Base-by-base conservation (phyloP, 2,888 invertebrate species). In the Chydorus sphaericus region DNA sequence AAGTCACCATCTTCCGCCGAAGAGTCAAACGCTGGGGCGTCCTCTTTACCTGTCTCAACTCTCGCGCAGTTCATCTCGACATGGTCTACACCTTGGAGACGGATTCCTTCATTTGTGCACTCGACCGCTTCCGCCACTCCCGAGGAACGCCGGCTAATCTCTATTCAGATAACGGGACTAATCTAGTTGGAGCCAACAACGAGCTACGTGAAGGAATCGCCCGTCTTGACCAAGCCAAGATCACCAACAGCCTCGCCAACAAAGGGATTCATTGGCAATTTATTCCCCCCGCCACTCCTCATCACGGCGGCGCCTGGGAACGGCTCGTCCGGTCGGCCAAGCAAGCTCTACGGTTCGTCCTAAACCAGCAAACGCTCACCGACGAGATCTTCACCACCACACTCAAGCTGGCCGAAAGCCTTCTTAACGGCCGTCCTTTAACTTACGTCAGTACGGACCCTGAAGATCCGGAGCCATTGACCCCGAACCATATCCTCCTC, bases 241-340 rank as follows among this genome's bases (percentile, higher is more conserved):
- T 51, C 20, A 2, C 1, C 10, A 14, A 14, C 8, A 10, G 16
- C 10, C 30, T 33, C 1, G 14, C 3, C 16, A 16, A 30, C 11
- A 16, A 20, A 37, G 48, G 33, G 1, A 58, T 60, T 30, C 28
- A 59, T 4, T 62, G 61, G 61, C 50, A 60, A 30, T 62, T 62
- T 38, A 59, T 49, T 30, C 59, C 59, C 7, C 59, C 61, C 2
- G 28, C 53, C 14, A 54, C 60, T 16, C 60, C 62, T 2, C 61
- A 62, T 36, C 60, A 61, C 52, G 61, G 62, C 11, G 62, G 62
- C 10, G 53, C 31, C n/a, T 61, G 61, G 60, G 62, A 63, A 26
- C 50, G 63, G 4, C 51, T 62, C 20, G 58, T 63, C n/a, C 55
- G 58, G 18, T 44, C 59, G 4, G 57, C 60, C 11, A 59, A 63